Base-by-base conservation (phyloP, 2,888 invertebrate species). In the Lottia gigantea region DNA sequence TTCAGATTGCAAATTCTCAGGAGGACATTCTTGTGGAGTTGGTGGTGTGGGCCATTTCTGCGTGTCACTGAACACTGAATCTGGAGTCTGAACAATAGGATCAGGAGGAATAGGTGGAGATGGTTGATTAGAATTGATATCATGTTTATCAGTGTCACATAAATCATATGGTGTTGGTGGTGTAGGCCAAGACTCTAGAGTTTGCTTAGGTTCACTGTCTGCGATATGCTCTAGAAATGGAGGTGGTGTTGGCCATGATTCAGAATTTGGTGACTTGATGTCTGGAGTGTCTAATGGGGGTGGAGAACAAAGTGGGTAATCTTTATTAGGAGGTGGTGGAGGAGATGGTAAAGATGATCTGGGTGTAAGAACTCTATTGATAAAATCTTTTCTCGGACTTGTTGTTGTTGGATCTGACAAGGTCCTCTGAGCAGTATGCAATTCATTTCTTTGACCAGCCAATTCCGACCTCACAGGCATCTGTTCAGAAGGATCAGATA, bases 161-260 rank as follows among this genome's bases (percentile, higher is more conserved):
- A 55, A 23, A 55, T 55, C 55, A 23, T n/a, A 55, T 3, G 55
- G 55, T 55, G 19, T 55, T 55, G 55, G 55, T 11, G 55, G 55
- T 23, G 55, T 55, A 14, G 55, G 55, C 55, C 55, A 55, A 55
- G 23, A 23, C 11, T 55, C 55, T 55, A 11, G 19, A 2, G 55
- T 23, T 55, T 7, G 19, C 14, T 55, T 55, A 23, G 19, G 19
- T 55, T 55, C 55, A 23, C 6, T 23, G 8, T 23, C 55, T 14
- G 23, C 19, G 12, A 55, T 7, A 0, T 55, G 19, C 11, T 55
- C 55, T 4, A 55, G 55, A 55, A 11, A 55, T 19, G 55, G 55
- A 12, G 55, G 55, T 55, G 55, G 55, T 23, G 55, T 55, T 19
- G 55, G 55, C 55, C 55, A 55, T 8, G 19, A 23, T 55, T 55